phyloP scores from a whole-genome alignment of 2,888 invertebrate species.

The Epirrhoe tristata region DNA sequence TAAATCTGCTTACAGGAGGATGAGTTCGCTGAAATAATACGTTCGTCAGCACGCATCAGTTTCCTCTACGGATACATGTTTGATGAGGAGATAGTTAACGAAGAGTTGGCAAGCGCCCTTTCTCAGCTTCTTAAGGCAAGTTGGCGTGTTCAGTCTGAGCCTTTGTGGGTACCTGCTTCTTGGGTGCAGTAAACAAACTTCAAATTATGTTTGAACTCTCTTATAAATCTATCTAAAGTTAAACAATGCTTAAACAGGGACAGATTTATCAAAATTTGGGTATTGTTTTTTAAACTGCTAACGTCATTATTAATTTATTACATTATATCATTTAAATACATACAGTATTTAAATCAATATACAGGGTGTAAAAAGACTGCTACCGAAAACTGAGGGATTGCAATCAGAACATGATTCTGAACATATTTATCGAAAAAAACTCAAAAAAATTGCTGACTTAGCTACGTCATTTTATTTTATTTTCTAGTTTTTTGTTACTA shows the following conservation, averaged over 20 bases:
- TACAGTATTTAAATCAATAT: too few relatives aligned
- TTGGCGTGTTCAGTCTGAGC: constrained; percentile 95
- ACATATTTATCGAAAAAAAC: too few relatives aligned
- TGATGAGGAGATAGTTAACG: constrained; percentile 97
- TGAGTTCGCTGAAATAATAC: constrained; percentile 94
- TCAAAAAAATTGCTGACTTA: too few relatives aligned
- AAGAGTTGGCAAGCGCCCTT: constrained; percentile 93
- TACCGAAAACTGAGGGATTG: too few relatives aligned
- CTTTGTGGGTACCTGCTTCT: constrained; percentile 97
- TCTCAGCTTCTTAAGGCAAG: constrained; percentile 93
- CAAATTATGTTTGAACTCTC: not conserved
- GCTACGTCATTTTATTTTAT: too few relatives aligned
- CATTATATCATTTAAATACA: too few relatives aligned
- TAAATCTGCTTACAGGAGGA: constrained; percentile 88
- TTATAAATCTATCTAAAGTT: not conserved
- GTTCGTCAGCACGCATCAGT: constrained; percentile 94
- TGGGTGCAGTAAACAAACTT: constrained; percentile 91
- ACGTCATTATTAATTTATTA: too few relatives aligned
- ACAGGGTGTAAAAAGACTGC: too few relatives aligned
- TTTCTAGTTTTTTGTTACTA: too few relatives aligned
- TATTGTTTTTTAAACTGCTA: not conserved
- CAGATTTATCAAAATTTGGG: not conserved
- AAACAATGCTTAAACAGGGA: not conserved
- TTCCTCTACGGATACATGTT: constrained; percentile 97
- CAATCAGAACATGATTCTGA: too few relatives aligned